Conservation (phyloP, 2,888 invertebrate genomes). For the Cheilosia soror region DNA sequence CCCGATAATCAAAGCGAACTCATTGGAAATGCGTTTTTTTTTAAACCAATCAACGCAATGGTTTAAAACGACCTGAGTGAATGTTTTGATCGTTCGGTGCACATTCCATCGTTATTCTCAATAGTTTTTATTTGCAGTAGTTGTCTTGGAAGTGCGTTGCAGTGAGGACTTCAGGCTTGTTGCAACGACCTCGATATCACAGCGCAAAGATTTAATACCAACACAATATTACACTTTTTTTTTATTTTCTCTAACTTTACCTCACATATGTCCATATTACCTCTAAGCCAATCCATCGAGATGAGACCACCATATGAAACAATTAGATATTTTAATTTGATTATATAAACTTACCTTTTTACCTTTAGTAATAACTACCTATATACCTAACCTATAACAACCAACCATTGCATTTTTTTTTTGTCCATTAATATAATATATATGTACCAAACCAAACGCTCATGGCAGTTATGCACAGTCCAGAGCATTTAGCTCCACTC, state of each 20-base stretch:
- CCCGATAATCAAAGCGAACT: background rate
- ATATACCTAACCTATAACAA: background rate
- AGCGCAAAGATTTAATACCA: background rate
- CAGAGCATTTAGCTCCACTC: background rate
- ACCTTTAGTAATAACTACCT: background rate
- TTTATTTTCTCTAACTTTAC: background rate
- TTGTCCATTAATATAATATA: background rate
- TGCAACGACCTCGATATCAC: background rate
- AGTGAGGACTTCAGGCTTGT: slow-evolving; percentile 1
- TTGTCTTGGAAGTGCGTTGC: background rate
- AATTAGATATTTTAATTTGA: background rate
- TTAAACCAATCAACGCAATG: background rate
- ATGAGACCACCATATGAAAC: slow-evolving; percentile 4
- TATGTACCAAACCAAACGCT: background rate
- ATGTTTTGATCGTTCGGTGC: background rate
- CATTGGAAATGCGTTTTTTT: background rate
- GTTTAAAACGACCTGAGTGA: background rate
- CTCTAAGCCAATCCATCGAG: background rate
- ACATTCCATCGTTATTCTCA: background rate
- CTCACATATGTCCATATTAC: background rate
- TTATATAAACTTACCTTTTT: background rate
- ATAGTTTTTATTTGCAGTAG: background rate
- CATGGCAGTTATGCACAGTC: background rate
- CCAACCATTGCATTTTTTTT: background rate
- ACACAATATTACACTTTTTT: background rate